Conservation (phyloP, 2,113 vertebrate species). For the Zapornia atra region DNA sequence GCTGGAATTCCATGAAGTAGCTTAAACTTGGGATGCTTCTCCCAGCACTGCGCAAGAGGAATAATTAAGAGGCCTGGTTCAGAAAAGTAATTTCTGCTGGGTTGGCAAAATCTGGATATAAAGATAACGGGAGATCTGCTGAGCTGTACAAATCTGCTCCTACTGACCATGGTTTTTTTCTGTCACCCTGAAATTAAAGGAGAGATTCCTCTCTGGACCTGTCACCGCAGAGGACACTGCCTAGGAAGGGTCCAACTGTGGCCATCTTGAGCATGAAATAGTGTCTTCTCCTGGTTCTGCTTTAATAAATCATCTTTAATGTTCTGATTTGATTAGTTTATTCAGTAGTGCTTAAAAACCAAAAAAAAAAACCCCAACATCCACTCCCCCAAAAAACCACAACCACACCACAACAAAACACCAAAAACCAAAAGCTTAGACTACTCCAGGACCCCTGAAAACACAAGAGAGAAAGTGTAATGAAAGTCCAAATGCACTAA, state of each 20-base stretch:
- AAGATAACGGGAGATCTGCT: conserved; percentile 35
- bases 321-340: neutral
- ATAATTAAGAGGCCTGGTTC: conserved; percentile 25
- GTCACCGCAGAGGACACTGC: neutral
- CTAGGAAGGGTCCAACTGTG: neutral
- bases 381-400: neutral
- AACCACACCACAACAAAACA: neutral
- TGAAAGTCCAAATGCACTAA: neutral
- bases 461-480: neutral
- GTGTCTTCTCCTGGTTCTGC: neutral
- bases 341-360: neutral
- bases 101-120: conserved; percentile 6
- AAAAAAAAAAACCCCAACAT: neutral
- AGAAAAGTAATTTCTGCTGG: neutral
- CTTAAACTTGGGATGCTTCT: conserved; percentile 2
- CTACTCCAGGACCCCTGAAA: neutral
- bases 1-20: neutral
- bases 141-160: neutral
- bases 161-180: neutral
- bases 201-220: neutral
- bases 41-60: conserved; percentile 3
- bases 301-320: neutral
- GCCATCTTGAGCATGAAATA: neutral
- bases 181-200: conserved; percentile 13
- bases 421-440: neutral